phyloP scores from a whole-genome alignment of 2,113 vertebrate genomes.

The Pygoscelis adeliae region DNA sequence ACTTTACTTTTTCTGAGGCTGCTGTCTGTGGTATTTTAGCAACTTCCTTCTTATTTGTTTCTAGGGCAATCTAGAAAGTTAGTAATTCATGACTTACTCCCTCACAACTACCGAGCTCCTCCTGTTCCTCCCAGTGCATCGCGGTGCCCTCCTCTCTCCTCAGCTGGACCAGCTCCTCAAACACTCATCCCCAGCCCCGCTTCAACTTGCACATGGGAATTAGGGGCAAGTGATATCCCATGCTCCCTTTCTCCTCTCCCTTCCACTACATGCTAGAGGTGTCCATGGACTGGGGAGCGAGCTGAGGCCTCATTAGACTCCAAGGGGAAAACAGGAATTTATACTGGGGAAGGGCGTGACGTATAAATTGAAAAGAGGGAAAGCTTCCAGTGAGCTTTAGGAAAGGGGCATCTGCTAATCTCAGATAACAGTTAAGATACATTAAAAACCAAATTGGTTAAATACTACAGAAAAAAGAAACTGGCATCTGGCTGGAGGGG shows the following conservation, averaged over 20 bases:
- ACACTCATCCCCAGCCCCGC: background rate
- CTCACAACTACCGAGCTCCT: background rate
- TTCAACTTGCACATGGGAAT: background rate
- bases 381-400: background rate
- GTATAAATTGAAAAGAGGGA: background rate
- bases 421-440: background rate
- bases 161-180: background rate
- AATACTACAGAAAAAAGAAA: background rate
- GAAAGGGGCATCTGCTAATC: background rate
- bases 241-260: background rate
- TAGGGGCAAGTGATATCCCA: rapidly evolving
- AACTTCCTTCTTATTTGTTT: background rate
- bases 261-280: background rate
- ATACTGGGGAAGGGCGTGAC: background rate
- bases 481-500: background rate
- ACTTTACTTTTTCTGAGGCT: background rate
- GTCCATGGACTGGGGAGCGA: rapidly evolving
- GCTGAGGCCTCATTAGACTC: too few species aligned
- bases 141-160: rapidly evolving
- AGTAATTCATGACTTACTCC: background rate
- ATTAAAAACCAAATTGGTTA: background rate
- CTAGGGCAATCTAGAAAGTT: background rate
- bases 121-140: background rate
- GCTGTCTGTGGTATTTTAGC: background rate
- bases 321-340: background rate